phyloP scores from a whole-genome alignment of 1,140 invertebrate species.

The Ostrea edulis region DNA sequence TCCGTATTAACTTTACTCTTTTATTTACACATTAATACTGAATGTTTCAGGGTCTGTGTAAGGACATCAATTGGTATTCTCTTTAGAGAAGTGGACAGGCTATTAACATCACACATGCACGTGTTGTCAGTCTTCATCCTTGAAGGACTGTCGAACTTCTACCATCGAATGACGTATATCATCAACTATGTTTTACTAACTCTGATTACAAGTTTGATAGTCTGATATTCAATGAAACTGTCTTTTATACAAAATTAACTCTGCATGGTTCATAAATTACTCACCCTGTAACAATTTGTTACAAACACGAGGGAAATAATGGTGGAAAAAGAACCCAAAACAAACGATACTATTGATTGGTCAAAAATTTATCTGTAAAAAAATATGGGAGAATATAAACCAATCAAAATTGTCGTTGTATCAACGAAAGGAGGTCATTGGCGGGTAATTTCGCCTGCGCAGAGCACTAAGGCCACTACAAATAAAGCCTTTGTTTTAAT shows the following conservation, averaged over 20 bases:
- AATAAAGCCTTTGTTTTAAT: not conserved
- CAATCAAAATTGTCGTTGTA: not conserved
- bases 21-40: too few species aligned
- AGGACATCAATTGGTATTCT: too few species aligned
- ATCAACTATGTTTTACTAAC: too few species aligned
- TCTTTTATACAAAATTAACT: not conserved
- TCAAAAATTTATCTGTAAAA: slow-evolving; percentile 6
- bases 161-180: not conserved
- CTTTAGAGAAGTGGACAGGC: too few species aligned
- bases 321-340: slow-evolving; percentile 39
- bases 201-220: too few species aligned
- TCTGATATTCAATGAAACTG: too few species aligned
- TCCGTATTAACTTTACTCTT: too few species aligned
- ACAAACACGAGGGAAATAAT: slow-evolving; percentile 50
- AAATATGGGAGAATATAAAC: not conserved
- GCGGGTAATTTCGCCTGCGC: slow-evolving; percentile 26
- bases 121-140: not conserved
- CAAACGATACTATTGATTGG: slow-evolving; percentile 31
- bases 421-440: slow-evolving; percentile 2
- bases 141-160: not conserved
- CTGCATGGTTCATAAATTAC: not conserved
- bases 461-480: not conserved
- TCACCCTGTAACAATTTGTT: slow-evolving; percentile 41
- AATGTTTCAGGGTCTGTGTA: too few species aligned
- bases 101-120: not conserved